Evolutionary conservation across 2,797 vertebrate species (phyloP).

Genomic region (Margarornis squamiger): DNA sequence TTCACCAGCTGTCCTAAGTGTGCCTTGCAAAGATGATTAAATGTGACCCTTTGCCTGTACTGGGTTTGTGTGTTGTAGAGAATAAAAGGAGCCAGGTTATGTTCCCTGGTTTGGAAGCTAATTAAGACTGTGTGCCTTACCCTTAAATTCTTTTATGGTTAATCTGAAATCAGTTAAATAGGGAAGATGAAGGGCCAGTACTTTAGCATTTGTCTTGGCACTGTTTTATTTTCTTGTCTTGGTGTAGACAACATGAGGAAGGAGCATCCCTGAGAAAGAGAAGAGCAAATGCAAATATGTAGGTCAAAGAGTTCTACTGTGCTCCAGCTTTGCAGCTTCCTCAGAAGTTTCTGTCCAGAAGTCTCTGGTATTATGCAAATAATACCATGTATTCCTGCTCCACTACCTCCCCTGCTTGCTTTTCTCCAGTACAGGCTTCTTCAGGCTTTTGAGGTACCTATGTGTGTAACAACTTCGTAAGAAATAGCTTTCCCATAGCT

Average conservation of each 20-base stretch:
- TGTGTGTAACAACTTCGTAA: neutral
- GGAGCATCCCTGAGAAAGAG: neutral
- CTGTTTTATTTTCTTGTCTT: neutral
- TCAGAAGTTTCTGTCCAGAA: neutral
- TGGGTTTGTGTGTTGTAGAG: neutral
- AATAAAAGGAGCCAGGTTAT: neutral
- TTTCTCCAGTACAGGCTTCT: neutral
- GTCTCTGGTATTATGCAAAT: neutral
- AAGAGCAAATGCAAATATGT: neutral
- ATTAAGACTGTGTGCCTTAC: neutral
- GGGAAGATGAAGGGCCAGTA: neutral
- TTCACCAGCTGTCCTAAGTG: neutral
- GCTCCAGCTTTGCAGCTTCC: neutral
- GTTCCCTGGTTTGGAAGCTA: neutral
- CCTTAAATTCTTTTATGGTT: neutral
- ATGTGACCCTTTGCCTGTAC: neutral
- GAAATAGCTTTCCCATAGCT: neutral
- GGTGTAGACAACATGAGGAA: neutral
- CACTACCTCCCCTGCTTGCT: neutral
- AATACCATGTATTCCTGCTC: neutral
- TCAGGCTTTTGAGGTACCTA: neutral
- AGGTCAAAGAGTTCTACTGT: neutral
- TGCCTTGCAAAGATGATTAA: neutral
- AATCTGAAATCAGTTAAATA: neutral
- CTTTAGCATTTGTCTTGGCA: neutral